Percentiles rank a stretch among this genome's conserved stretches.
Evolutionary conservation across 2,888 invertebrate genomes (phyloP).

Genomic region (Chloroclystis v-ata): DNA sequence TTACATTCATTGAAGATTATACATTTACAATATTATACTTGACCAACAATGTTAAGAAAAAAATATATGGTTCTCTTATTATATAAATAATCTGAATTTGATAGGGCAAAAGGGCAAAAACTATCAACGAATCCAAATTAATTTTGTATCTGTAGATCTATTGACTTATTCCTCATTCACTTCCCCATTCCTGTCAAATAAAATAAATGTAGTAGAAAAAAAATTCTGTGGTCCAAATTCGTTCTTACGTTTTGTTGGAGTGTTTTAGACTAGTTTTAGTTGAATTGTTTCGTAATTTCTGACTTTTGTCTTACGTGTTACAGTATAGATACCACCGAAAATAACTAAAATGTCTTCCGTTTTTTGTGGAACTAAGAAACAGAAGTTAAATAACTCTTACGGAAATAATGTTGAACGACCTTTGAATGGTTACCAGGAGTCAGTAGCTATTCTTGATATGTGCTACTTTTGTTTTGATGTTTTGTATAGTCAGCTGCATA

Average conservation of each 20-base stretch:
- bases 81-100: too few relatives aligned
- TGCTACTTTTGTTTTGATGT: conserved; percentile 99
- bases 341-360: conserved; percentile 86
- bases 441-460: conserved; percentile 95
- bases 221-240: background rate
- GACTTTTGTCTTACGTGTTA: conserved; percentile 32
- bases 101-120: too few relatives aligned
- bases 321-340: conserved; percentile 31
- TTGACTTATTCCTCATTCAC: too few relatives aligned
- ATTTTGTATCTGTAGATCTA: too few relatives aligned
- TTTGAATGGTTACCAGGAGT: conserved; percentile 72
- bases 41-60: too few relatives aligned
- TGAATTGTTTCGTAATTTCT: conserved; percentile 42
- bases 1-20: too few relatives aligned
- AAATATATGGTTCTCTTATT: too few relatives aligned
- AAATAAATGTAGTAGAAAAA: too few relatives aligned
- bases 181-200: background rate
- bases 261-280: conserved; percentile 51
- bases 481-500: conserved; percentile 95
- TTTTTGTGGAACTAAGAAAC: conserved; percentile 95
- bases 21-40: too few relatives aligned
- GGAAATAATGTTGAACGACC: conserved; percentile 79
- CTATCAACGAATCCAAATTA: too few relatives aligned
- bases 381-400: conserved; percentile 86
- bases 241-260: background rate